A percentile compares a stretch with the other conserved stretches of the same genome.
Evolutionary conservation across 2,113 vertebrate genomes (phyloP).

Genomic region (Tupaia tana): DNA sequence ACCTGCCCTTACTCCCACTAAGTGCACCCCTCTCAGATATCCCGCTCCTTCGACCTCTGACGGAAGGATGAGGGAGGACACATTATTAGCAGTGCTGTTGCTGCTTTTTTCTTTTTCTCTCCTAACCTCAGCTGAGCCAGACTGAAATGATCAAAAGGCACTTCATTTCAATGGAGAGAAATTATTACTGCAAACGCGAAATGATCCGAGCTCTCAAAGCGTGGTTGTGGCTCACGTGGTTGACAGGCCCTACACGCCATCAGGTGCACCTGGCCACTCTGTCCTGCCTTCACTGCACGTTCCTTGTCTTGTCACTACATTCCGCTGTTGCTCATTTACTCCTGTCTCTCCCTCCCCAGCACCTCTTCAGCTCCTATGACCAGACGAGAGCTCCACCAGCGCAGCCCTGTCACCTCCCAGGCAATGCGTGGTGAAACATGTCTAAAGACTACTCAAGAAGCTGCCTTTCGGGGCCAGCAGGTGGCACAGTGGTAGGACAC

Average conservation of each 20-base stretch:
- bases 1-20: not conserved
- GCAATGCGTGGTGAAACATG: not conserved
- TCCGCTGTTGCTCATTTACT: not conserved
- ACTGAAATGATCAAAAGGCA: constrained; percentile 19
- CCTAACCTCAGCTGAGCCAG: not conserved
- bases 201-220: not conserved
- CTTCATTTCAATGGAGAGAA: not conserved
- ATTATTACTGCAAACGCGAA: not conserved
- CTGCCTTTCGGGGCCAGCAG: not conserved
- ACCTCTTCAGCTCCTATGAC: not conserved
- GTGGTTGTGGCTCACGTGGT: not conserved
- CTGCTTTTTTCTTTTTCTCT: not conserved
- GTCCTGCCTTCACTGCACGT: not conserved
- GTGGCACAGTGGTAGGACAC: too few relatives aligned
- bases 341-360: not conserved
- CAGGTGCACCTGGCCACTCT: not conserved
- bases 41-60: not conserved
- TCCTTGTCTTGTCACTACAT: not conserved
- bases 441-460: not conserved
- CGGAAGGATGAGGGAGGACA: not conserved
- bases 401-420: not conserved
- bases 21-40: too few relatives aligned
- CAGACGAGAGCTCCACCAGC: not conserved
- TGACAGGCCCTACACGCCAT: rapidly evolving
- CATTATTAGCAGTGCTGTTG: not conserved